A percentile compares a stretch with the other conserved stretches of the same genome.
phyloP scores from a whole-genome alignment of 1,140 invertebrate species.

The Bombus vancouverensis region DNA sequence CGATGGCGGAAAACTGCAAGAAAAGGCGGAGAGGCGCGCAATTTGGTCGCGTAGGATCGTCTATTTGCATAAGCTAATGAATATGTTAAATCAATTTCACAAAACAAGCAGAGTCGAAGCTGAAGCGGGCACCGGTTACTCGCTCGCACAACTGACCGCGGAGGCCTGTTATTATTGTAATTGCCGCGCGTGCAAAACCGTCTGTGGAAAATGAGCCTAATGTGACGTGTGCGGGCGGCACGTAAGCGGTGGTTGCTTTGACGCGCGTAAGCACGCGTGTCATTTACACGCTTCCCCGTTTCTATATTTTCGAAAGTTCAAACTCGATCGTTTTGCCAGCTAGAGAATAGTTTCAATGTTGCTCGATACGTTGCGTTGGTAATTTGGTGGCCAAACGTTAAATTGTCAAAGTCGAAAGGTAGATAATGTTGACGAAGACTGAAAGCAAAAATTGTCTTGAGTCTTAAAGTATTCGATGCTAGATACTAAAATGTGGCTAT shows the following conservation, averaged over 20 bases:
- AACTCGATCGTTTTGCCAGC: not conserved
- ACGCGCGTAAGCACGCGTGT: slow-evolving; percentile 18
- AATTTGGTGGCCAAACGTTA: not conserved
- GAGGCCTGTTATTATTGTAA: slow-evolving; percentile 82
- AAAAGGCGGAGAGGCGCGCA: not conserved
- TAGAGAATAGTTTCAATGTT: not conserved
- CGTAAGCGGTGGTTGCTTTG: not conserved
- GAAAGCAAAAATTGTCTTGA: not conserved
- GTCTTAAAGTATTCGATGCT: not conserved
- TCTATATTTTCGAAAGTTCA: not conserved
- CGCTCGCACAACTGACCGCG: slow-evolving; percentile 63
- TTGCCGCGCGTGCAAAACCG: slow-evolving; percentile 80
- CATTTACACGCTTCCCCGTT: not conserved
- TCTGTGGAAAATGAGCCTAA: slow-evolving; percentile 82
- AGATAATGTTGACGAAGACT: not conserved
- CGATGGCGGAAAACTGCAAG: not conserved
- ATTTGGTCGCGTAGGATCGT: slow-evolving; percentile 52
- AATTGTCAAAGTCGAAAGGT: not conserved
- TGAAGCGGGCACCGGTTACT: slow-evolving; percentile 58
- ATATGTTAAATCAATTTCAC: slow-evolving; percentile 82
- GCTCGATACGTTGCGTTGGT: not conserved
- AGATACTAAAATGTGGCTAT: not conserved
- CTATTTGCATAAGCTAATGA: slow-evolving; percentile 81
- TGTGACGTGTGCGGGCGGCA: slow-evolving; percentile 77
- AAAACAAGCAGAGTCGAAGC: slow-evolving; percentile 74